phyloP scores from a whole-genome alignment of 2,797 vertebrate species.

The Clarias fuscus region DNA sequence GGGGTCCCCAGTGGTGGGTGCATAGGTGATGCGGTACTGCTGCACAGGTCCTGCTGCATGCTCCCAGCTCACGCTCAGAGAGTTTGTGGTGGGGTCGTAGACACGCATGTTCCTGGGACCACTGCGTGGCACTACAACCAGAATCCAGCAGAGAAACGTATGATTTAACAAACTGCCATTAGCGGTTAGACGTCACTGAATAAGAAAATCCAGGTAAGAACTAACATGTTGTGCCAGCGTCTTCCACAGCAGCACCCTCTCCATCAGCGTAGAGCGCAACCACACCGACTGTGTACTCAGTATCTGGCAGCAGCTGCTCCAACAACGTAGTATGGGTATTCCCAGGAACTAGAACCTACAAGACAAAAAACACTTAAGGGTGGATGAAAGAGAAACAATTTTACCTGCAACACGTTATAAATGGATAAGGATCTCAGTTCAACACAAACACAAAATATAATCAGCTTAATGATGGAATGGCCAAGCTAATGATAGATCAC shows the following conservation, averaged over 20 bases:
- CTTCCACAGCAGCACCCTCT: slow-evolving; percentile 80
- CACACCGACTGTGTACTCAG: slow-evolving; percentile 86
- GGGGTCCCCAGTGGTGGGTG: slow-evolving; percentile 88
- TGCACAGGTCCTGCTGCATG: slow-evolving; percentile 89
- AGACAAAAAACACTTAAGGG: background rate
- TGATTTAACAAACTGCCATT: background rate
- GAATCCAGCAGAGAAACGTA: background rate
- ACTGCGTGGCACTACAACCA: slow-evolving; percentile 83
- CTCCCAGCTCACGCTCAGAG: slow-evolving; percentile 94
- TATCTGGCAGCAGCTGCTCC: slow-evolving; percentile 85
- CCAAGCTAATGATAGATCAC: background rate
- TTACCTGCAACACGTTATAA: background rate
- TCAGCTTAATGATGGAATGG: background rate
- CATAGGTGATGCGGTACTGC: slow-evolving; percentile 92
- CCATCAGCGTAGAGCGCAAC: slow-evolving; percentile 90
- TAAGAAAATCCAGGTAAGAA: background rate
- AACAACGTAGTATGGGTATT: slow-evolving; percentile 80
- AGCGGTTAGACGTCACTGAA: background rate
- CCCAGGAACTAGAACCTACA: slow-evolving; percentile 85
- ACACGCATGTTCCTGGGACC: slow-evolving; percentile 90
- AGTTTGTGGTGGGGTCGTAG: slow-evolving; percentile 89
- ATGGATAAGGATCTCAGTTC: background rate
- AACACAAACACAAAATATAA: background rate
- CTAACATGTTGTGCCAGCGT: slow-evolving; percentile 89
- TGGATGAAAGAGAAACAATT: background rate